phyloP scores from a whole-genome alignment of 2,888 invertebrate genomes.

The Muscina levida region DNA sequence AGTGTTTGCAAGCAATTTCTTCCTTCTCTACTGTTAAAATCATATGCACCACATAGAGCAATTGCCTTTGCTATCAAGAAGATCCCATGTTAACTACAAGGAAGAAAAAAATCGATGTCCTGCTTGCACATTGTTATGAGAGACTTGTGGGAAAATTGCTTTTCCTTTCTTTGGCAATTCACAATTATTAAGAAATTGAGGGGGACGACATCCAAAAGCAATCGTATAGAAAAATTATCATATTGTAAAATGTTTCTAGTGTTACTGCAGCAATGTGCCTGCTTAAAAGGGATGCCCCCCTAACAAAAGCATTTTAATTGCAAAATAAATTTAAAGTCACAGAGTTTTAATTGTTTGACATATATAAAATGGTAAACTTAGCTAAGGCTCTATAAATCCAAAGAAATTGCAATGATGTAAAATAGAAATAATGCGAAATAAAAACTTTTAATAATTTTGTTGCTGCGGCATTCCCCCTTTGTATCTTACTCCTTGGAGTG shows the following conservation, averaged over 20 bases:
- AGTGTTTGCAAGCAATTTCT: conserved; percentile 62
- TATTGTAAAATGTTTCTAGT: conserved; percentile 5
- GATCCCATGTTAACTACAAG: too few species aligned
- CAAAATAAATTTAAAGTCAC: conserved; percentile 1
- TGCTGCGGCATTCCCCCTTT: not conserved
- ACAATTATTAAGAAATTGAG: conserved; percentile 57
- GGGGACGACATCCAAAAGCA: too few species aligned
- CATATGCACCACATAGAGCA: conserved; percentile 65
- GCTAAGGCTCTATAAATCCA: not conserved
- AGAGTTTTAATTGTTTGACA: conserved; percentile 50
- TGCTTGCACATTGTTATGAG: conserved; percentile 61
- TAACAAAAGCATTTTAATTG: conserved; percentile 28
- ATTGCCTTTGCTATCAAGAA: conserved; percentile 18
- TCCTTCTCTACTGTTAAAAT: conserved; percentile 60
- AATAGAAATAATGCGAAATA: not conserved
- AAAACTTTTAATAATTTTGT: not conserved
- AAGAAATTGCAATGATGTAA: too few species aligned
- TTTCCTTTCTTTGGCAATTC: not conserved
- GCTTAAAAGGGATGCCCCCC: conserved; percentile 4
- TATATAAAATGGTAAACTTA: conserved; percentile 7
- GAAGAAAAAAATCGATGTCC: not conserved
- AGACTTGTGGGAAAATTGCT: conserved; percentile 47
- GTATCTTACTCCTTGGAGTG: not conserved
- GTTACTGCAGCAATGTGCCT: not conserved
- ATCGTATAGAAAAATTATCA: not conserved